Evolutionary conservation across 2,888 invertebrate genomes (phyloP).

Genomic region (Pollenia amentaria): DNA sequence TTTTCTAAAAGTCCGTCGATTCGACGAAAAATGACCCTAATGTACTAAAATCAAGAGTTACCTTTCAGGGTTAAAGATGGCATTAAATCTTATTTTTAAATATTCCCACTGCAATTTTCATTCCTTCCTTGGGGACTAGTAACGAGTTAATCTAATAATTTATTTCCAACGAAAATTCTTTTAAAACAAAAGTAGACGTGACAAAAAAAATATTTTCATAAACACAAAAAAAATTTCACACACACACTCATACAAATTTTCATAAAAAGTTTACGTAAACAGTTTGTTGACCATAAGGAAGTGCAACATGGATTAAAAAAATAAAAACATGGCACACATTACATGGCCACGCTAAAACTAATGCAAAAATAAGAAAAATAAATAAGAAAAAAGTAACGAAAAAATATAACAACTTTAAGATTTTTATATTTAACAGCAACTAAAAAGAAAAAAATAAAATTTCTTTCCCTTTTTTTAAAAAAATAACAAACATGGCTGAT

Average conservation of each 20-base stretch:
- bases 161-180: conserved; percentile 15
- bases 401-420: conserved; percentile 42
- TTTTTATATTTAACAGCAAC: conserved; percentile 36
- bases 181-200: conserved; percentile 46
- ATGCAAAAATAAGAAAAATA: conserved; percentile 20
- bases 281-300: conserved; percentile 68
- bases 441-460: conserved; percentile 23
- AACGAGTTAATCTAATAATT: conserved; percentile 28
- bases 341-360: conserved; percentile 55
- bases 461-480: conserved; percentile 9
- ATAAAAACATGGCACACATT: conserved; percentile 50
- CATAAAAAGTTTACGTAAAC: conserved; percentile 41
- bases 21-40: too few relatives aligned
- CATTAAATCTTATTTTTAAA: not conserved
- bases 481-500: conserved; percentile 63
- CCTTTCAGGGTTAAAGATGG: too few relatives aligned
- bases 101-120: not conserved
- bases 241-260: not conserved
- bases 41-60: too few relatives aligned
- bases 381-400: conserved; percentile 9
- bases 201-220: conserved; percentile 15
- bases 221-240: conserved; percentile 1
- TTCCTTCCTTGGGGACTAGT: not conserved
- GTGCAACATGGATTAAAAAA: conserved; percentile 46
- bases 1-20: too few relatives aligned